Conservation (phyloP, 2,888 invertebrate species). For the Platerodrilus igneus region DNA sequence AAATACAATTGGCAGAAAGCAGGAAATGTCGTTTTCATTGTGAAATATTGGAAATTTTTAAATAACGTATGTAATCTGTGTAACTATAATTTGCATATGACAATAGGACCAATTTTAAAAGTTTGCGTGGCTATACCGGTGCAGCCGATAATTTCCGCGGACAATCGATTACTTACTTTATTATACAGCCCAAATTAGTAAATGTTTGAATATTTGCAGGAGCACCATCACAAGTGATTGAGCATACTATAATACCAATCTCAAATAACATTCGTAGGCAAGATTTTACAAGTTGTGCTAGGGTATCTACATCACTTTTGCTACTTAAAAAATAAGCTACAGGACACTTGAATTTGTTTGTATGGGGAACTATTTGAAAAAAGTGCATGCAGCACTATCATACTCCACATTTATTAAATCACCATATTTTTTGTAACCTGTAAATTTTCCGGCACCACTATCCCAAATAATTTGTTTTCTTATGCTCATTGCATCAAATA, state of each 20-base stretch:
- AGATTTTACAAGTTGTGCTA: slow-evolving; percentile 18
- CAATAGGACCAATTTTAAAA: too few species aligned
- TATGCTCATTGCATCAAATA: slow-evolving; percentile 12
- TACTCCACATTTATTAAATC: slow-evolving; percentile 18
- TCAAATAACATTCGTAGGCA: slow-evolving; percentile 21
- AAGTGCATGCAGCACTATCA: slow-evolving; percentile 23
- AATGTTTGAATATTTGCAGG: slow-evolving; percentile 22
- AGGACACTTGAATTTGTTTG: slow-evolving; percentile 24
- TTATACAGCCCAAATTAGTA: background rate
- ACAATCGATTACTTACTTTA: too few species aligned
- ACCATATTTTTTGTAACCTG: slow-evolving; percentile 22
- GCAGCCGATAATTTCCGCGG: too few species aligned
- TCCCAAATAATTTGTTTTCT: slow-evolving; percentile 13
- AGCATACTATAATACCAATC: slow-evolving; percentile 20
- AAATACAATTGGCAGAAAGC: too few species aligned
- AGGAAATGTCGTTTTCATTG: too few species aligned
- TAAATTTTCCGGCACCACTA: slow-evolving; percentile 6
- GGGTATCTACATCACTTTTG: slow-evolving; percentile 20
- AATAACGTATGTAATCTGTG: too few species aligned
- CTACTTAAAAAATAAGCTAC: slow-evolving; percentile 28
- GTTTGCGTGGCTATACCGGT: too few species aligned
- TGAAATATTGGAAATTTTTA: too few species aligned
- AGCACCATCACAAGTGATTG: slow-evolving; percentile 26
- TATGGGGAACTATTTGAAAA: slow-evolving; percentile 21
- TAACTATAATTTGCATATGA: too few species aligned